Evolutionary conservation across 2,113 vertebrate species (phyloP).

Genomic region (Notothenia rossii): DNA sequence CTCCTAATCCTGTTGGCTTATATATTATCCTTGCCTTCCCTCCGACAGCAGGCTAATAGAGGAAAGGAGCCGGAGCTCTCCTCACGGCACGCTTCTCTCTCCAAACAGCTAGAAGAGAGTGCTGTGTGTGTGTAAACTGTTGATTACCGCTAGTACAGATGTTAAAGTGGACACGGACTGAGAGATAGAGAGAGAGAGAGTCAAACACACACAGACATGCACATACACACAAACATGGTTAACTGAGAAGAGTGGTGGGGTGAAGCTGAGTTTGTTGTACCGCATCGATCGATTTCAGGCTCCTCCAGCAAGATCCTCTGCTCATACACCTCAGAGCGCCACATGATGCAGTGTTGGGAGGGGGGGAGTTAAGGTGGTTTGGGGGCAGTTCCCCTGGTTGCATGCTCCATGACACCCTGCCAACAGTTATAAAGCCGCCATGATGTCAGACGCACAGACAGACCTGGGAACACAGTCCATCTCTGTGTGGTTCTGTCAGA

Average conservation of each 20-base stretch:
- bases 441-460: conserved; percentile 82
- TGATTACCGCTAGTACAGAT: conserved; percentile 75
- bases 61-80: conserved; percentile 62
- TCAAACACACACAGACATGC: conserved; percentile 30
- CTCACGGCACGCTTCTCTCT: conserved; percentile 58
- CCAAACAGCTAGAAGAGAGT: conserved; percentile 30
- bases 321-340: conserved; percentile 75
- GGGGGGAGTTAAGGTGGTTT: conserved; percentile 16
- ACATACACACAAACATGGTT: conserved; percentile 23
- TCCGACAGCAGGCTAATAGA: conserved; percentile 75
- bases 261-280: conserved; percentile 50
- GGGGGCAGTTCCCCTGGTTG: conserved; percentile 13
- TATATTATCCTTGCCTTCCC: conserved; percentile 79
- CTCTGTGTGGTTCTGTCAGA: conserved; percentile 35
- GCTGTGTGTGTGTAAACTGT: conserved; percentile 65
- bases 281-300: conserved; percentile 71
- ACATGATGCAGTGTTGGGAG: conserved; percentile 60
- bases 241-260: conserved; percentile 22
- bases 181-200: conserved; percentile 18
- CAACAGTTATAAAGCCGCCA: conserved; percentile 81
- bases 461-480: conserved; percentile 52
- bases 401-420: conserved; percentile 70
- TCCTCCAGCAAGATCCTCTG: conserved; percentile 71
- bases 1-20: conserved; percentile 81
- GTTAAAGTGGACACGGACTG: conserved; percentile 67